phyloP scores from a whole-genome alignment of 2,888 invertebrate species.

The Hypercompe scribonia region DNA sequence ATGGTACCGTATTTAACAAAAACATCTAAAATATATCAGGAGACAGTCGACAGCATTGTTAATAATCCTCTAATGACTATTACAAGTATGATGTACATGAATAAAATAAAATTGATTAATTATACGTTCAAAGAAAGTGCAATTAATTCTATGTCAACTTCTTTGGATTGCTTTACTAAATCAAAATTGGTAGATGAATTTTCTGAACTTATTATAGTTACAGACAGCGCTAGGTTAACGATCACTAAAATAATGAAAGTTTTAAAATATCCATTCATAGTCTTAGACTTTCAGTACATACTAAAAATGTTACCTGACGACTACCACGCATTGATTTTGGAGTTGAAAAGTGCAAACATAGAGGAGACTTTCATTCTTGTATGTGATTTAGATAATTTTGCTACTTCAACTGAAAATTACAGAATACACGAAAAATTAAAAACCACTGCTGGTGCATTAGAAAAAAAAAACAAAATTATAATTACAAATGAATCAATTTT shows the following conservation, averaged over 20 bases:
- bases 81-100: slow-evolving; percentile 3
- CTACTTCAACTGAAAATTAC: background rate
- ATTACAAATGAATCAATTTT: slow-evolving; percentile 10
- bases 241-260: slow-evolving; percentile 1
- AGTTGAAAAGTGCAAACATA: slow-evolving; percentile 3
- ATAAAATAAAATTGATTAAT: slow-evolving; percentile 15
- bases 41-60: background rate
- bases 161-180: background rate
- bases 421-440: slow-evolving; percentile 4
- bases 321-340: background rate
- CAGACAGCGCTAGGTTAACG: slow-evolving; percentile 18
- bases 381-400: background rate
- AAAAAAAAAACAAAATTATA: slow-evolving; percentile 10
- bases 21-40: slow-evolving; percentile 2
- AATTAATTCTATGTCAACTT: background rate
- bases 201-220: slow-evolving; percentile 7
- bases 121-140: slow-evolving; percentile 7
- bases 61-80: slow-evolving; percentile 1
- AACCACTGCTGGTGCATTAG: background rate
- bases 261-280: slow-evolving; percentile 2
- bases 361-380: slow-evolving; percentile 7
- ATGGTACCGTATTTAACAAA: slow-evolving; percentile 11
- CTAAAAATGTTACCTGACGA: slow-evolving; percentile 1
- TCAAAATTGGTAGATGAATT: background rate
- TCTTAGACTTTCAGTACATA: slow-evolving; percentile 18